Evolutionary conservation across 2,797 vertebrate species (phyloP), one percentile per base, ranked within the genome.

Genomic region (Pseudochirops cupreus): DNA sequence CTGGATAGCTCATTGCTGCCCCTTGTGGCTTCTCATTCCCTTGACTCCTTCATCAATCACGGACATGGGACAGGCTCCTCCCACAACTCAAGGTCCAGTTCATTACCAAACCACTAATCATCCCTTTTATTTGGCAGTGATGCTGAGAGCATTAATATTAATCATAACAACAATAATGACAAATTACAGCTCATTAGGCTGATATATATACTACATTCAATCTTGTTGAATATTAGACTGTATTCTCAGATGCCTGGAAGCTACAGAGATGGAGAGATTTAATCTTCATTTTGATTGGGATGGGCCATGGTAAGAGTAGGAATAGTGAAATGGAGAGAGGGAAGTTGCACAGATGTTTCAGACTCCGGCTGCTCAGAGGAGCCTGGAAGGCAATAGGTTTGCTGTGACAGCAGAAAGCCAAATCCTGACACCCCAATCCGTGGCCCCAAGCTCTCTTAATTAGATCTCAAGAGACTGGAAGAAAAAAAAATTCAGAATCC

Each of bases 381-480:
- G 5, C 31, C 5, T 39, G n/a, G n/a, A 46, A 82, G 53, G 62
- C n/a, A 92, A 9, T 0, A 0, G 59, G 90, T 91, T 93, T 91
- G 54, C 39, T 39, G 33, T 52, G 6, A 24, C 28, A 18, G 33
- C 55, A 67, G 16, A 92, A 52, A 91, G 21, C n/a, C n/a, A 28
- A 33, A 94, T 87, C 16, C 92, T 94, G 91, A 58, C 58, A 56
- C 56, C 1, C 62, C 87, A 92, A 57, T 58, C 31, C 39, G 56
- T 52, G 91, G 90, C 67, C 89, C 67, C 95, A 93, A 33, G n/a
- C 39, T 74, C 94, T 94, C 92, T 94, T 97, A 98, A 98, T 97
- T 97, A 95, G 95, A 91, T 93, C 97, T 94, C 93, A 56, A 92
- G 97, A 93, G 97, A 98, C 52, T 93, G 55, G 13, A 56, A 50